Percentiles rank a stretch among this genome's conserved stretches.
phyloP scores from a whole-genome alignment of 1,140 invertebrate species.

The Saxidomus purpurata region DNA sequence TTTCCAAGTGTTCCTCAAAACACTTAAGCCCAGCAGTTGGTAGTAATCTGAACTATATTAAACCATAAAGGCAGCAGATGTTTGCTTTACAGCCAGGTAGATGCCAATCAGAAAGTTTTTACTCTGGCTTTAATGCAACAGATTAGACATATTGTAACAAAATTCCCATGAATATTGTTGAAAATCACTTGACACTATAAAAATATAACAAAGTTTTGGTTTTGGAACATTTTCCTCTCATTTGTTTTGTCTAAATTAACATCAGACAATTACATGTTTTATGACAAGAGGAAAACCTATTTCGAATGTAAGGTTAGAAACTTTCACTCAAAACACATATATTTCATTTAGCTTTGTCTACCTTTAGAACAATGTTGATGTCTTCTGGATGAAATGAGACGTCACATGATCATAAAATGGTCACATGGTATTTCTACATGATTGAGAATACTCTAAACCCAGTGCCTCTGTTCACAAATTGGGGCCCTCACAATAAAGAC shows the following conservation, averaged over 20 bases:
- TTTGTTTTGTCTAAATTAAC: not conserved
- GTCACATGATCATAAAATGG: too few relatives aligned
- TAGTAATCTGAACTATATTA: conserved; percentile 61
- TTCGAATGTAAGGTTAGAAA: too few relatives aligned
- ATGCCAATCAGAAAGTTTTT: conserved; percentile 26
- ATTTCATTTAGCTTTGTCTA: too few relatives aligned
- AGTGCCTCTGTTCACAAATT: too few relatives aligned
- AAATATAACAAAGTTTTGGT: not conserved
- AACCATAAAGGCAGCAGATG: conserved; percentile 55
- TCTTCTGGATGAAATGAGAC: too few relatives aligned
- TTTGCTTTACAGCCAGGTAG: conserved; percentile 20
- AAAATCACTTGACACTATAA: conserved; percentile 13
- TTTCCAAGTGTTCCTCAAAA: conserved; percentile 50
- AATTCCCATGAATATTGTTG: conserved; percentile 15
- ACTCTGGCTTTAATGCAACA: not conserved
- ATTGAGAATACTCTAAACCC: too few relatives aligned
- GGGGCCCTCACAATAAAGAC: too few relatives aligned
- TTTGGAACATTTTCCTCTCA: not conserved
- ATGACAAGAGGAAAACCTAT: too few relatives aligned
- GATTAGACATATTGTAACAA: conserved; percentile 27
- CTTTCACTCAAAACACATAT: too few relatives aligned
- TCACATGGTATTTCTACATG: too few relatives aligned
- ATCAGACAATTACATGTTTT: not conserved
- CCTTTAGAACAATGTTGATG: too few relatives aligned
- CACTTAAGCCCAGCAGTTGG: conserved; percentile 35